phyloP scores from a whole-genome alignment of 2,888 invertebrate genomes.

The Leucoma salicis region DNA sequence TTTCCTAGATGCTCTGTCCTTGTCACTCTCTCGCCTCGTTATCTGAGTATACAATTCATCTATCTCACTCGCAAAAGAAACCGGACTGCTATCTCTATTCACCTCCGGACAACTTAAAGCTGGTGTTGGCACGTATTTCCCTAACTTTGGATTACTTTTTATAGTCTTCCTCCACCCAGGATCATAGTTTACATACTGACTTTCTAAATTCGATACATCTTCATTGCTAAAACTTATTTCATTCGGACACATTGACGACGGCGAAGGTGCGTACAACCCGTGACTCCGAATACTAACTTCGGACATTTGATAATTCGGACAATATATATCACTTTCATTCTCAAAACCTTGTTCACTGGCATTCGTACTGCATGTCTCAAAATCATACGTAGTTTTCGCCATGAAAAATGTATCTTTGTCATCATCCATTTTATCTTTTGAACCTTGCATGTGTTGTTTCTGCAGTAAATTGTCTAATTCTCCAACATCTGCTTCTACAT shows the following conservation, averaged over 20 bases:
- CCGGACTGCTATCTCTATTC: conserved; percentile 67
- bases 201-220: conserved; percentile 74
- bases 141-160: conserved; percentile 65
- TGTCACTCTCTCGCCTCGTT: conserved; percentile 70
- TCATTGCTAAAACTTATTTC: conserved; percentile 77
- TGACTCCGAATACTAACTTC: conserved; percentile 85
- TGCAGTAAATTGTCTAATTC: conserved; percentile 63
- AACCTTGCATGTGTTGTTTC: conserved; percentile 46
- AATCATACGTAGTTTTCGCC: conserved; percentile 71
- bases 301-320: conserved; percentile 83
- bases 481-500: conserved; percentile 43
- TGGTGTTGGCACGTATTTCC: conserved; percentile 68
- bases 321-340: conserved; percentile 84
- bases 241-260: conserved; percentile 76
- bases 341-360: conserved; percentile 76
- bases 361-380: conserved; percentile 73
- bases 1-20: conserved; percentile 53
- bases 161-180: conserved; percentile 77
- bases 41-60: conserved; percentile 88
- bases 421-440: conserved; percentile 62
- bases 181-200: conserved; percentile 81
- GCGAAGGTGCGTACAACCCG: conserved; percentile 84
- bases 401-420: conserved; percentile 68
- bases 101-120: conserved; percentile 74
- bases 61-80: conserved; percentile 80